Conservation (phyloP, 64 coral and sea anemone genomes). For the Trachythela sp. region DNA sequence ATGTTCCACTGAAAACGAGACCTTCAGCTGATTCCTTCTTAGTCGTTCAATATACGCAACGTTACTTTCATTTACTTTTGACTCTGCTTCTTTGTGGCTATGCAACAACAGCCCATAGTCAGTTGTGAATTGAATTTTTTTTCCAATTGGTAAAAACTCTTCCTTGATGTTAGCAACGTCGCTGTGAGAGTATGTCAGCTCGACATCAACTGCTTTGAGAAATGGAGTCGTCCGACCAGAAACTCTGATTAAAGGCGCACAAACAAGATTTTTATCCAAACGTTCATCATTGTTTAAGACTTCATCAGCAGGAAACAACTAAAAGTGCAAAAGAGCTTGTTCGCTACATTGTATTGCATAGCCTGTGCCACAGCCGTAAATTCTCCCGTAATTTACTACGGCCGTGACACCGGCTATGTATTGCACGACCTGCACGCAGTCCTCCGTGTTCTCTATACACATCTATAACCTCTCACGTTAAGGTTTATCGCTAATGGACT, state of each 20-base stretch:
- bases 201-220: conserved; percentile 18
- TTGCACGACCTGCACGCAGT: no score
- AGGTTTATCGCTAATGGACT: no score
- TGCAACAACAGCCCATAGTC: background rate
- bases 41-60: background rate
- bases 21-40: background rate
- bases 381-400: no score
- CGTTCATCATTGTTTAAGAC: background rate
- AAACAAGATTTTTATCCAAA: background rate
- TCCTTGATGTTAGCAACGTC: conserved; percentile 1
- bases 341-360: no score
- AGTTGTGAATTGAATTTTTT: conserved; percentile 29
- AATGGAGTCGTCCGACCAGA: conserved; percentile 24
- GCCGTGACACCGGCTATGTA: no score
- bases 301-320: background rate
- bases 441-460: no score
- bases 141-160: conserved; percentile 25
- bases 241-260: background rate
- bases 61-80: background rate
- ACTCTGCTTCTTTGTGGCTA: background rate
- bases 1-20: background rate
- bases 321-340: background rate
- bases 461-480: no score
- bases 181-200: conserved; percentile 14
- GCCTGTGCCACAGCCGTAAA: no score